These are phyloP conservation scores for Sebastes taczanowskii DNA, from an alignment of 2,797 vertebrate species.

Conservation along the genomic window DNA sequence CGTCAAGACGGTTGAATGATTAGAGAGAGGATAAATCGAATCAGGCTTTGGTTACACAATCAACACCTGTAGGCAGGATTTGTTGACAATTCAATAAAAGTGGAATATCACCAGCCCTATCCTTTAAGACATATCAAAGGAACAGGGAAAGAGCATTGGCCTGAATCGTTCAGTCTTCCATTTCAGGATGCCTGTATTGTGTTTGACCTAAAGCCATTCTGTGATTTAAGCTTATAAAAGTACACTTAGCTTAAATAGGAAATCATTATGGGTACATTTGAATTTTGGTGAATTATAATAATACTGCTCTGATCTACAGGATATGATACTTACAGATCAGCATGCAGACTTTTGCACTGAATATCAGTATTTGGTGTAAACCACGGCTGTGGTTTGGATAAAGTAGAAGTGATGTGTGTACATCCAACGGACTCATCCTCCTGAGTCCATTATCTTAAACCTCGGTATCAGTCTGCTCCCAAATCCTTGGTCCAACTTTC, in stretches of 20 bases:
- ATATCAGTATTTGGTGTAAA: slow-evolving; percentile 24
- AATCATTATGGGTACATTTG: not conserved
- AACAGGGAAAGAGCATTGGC: not conserved
- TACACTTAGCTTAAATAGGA: not conserved
- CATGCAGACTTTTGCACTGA: slow-evolving; percentile 17
- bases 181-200: not conserved
- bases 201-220: not conserved
- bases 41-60: not conserved
- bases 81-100: not conserved
- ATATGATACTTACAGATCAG: not conserved
- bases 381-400: slow-evolving; percentile 2
- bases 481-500: not conserved
- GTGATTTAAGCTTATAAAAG: not conserved
- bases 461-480: not conserved
- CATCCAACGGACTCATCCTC: slow-evolving; percentile 13
- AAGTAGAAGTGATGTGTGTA: not conserved
- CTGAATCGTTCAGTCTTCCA: not conserved
- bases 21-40: not conserved
- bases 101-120: not conserved
- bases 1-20: not conserved
- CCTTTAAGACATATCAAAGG: not conserved
- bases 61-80: not conserved
- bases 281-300: not conserved
- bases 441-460: slow-evolving; percentile 39
- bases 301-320: slow-evolving; percentile 7